phyloP scores from a whole-genome alignment of 2,113 vertebrate species.

The Oryzias woworae region DNA sequence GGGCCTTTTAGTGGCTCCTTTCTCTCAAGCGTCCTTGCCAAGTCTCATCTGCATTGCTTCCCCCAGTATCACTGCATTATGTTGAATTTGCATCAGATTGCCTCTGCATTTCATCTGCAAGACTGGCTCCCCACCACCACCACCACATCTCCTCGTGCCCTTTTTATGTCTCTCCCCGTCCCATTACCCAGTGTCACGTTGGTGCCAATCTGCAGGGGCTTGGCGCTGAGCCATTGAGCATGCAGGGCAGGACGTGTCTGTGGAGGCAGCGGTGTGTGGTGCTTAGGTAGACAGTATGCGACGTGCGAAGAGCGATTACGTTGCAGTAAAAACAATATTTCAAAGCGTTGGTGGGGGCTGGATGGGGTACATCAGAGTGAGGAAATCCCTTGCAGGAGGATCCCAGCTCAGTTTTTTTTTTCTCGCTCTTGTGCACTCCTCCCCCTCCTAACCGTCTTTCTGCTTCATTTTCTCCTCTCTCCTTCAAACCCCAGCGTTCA shows the following conservation, averaged over 20 bases:
- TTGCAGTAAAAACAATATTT: constrained; percentile 26
- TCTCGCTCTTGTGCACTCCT: constrained; percentile 22
- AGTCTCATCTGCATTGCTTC: constrained; percentile 54
- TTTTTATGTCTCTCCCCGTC: constrained; percentile 8
- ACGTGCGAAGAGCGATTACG: constrained; percentile 36
- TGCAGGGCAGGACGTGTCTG: constrained; percentile 8
- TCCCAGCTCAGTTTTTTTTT: constrained; percentile 67
- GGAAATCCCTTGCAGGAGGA: constrained; percentile 76
- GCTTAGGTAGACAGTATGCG: constrained; percentile 34
- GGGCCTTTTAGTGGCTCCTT: constrained; percentile 16
- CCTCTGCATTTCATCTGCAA: constrained; percentile 73
- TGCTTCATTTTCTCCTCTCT: constrained; percentile 4
- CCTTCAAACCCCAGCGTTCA: constrained; percentile 11
- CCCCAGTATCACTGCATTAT: constrained; percentile 66
- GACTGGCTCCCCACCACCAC: constrained; percentile 9
- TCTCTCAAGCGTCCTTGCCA: constrained; percentile 45
- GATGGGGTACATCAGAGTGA: constrained; percentile 52
- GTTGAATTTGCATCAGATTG: constrained; percentile 72
- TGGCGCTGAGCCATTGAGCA: constrained; percentile 21
- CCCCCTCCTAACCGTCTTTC: constrained; percentile 8
- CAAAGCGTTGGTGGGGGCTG: neutral
- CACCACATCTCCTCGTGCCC: constrained; percentile 3
- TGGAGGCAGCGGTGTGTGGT: constrained; percentile 1
- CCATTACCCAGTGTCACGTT: constrained; percentile 1
- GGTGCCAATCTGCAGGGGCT: constrained; percentile 32